These are phyloP conservation scores for Pseudopodoces humilis DNA, from an alignment of 2,113 vertebrate genomes.

Conservation along the genomic window DNA sequence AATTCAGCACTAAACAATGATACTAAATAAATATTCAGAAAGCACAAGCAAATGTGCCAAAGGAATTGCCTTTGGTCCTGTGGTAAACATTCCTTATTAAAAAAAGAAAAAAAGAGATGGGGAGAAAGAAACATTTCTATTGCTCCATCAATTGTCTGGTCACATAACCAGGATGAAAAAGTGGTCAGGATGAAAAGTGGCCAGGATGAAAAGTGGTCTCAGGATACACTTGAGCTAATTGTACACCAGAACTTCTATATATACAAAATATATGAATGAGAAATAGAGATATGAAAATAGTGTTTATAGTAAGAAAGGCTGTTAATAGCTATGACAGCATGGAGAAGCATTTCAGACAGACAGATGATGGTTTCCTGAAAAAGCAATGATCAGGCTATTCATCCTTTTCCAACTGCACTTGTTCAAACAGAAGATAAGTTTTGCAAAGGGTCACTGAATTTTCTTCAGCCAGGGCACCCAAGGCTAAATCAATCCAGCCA, in stretches of 20 bases:
- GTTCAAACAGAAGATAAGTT: conserved; percentile 6
- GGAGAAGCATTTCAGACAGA: conserved; percentile 32
- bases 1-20: conserved; percentile 32
- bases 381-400: background rate
- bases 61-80: conserved; percentile 10
- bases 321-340: conserved; percentile 37
- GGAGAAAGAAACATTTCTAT: background rate
- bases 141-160: background rate
- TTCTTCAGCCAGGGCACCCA: background rate
- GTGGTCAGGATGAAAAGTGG: too few relatives aligned
- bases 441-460: background rate
- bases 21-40: conserved; percentile 41
- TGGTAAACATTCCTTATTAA: background rate
- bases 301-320: conserved; percentile 24
- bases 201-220: background rate
- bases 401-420: conserved; percentile 5
- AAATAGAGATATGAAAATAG: conserved; percentile 32
- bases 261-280: background rate
- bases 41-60: background rate
- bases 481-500: background rate
- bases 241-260: background rate
- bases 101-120: background rate
- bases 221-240: background rate
- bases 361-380: conserved; percentile 40
- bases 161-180: background rate